Evolutionary conservation across 2,888 invertebrate genomes (phyloP), one percentile per base, ranked within the genome.

Genomic region (Xanthia icteritia): DNA sequence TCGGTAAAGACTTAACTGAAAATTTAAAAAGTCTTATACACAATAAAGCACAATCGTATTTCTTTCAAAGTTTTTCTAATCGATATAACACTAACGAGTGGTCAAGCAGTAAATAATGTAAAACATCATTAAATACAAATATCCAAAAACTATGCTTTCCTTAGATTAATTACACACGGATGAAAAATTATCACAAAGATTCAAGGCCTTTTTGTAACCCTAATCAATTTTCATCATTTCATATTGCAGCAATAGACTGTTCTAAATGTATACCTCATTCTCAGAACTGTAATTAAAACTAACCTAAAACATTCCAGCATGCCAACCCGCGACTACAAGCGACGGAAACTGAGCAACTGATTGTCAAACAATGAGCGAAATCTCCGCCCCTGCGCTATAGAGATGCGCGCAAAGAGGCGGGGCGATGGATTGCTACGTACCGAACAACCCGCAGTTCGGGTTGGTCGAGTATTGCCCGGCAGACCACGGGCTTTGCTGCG

Each of bases 361-460:
- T 82, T 39, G 77, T 77, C 67, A 71, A 85, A 63, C 76, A 82
- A 83, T 88, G 87, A 78, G 85, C 31, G 27, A n/a, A 88, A 86
- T 88, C 89, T 90, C 93, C 94, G 94, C 94, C 95, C 93, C 90
- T 93, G 94, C 93, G 94, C 93, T 88, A 87, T 91, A 91, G 83
- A 85, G 89, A 94, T 94, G 94, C 93, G 94, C 95, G 93, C 89
- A 85, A 86, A 88, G 90, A 91, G 94, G 94, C 94, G 94, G 94
- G 92, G 96, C 94, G 87, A 97, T 97, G 97, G 97, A 97, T 89
- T 97, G 97, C 94, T 97, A 97, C 94, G 96, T 97, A 88, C 97
- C 97, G 77, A 97, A 97, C 97, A 97, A 97, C 94, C 97, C 97
- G 89, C 97, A 97, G 97, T 97, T 97, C 94, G 97, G 97, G 91